Conservation (phyloP, 92 coral and sea anemone genomes). For the Hydrozoanthus gracilis region DNA sequence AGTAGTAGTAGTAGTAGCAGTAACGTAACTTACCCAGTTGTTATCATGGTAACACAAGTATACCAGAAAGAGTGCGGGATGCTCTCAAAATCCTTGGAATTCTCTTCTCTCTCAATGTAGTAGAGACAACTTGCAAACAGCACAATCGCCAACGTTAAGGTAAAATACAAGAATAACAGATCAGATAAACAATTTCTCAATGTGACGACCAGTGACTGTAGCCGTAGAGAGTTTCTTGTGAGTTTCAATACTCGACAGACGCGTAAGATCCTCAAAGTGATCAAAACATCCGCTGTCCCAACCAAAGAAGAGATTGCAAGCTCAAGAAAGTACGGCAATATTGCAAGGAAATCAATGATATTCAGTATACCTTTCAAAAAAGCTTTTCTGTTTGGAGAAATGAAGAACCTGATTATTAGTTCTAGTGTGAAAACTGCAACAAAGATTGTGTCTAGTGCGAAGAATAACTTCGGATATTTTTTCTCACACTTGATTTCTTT, state of each 20-base stretch:
- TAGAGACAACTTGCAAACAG: conserved; percentile 77
- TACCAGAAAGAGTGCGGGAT: conserved; percentile 91
- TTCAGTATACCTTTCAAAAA: conserved; percentile 69
- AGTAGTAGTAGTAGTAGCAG: background rate
- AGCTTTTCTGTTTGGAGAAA: conserved; percentile 56
- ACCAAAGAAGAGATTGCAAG: conserved; percentile 57
- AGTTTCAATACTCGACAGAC: conserved; percentile 82
- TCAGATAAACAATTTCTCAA: conserved; percentile 76
- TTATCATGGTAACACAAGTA: conserved; percentile 89
- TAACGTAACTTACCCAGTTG: conserved; percentile 74
- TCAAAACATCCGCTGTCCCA: conserved; percentile 56
- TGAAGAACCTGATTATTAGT: conserved; percentile 64
- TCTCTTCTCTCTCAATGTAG: conserved; percentile 70
- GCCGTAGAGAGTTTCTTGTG: conserved; percentile 70
- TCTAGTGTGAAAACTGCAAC: conserved; percentile 81
- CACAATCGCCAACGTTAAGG: conserved; percentile 73
- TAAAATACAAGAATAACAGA: conserved; percentile 73
- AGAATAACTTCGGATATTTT: conserved; percentile 46
- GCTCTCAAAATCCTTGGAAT: conserved; percentile 70
- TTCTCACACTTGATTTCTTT: conserved; percentile 64
- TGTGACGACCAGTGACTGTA: conserved; percentile 75
- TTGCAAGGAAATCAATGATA: conserved; percentile 74
- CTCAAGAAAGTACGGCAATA: conserved; percentile 77
- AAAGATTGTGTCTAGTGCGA: conserved; percentile 69
- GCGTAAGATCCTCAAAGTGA: conserved; percentile 74